Base-by-base conservation (phyloP, 2,113 vertebrate species). In the Pseudopipra pipra region DNA sequence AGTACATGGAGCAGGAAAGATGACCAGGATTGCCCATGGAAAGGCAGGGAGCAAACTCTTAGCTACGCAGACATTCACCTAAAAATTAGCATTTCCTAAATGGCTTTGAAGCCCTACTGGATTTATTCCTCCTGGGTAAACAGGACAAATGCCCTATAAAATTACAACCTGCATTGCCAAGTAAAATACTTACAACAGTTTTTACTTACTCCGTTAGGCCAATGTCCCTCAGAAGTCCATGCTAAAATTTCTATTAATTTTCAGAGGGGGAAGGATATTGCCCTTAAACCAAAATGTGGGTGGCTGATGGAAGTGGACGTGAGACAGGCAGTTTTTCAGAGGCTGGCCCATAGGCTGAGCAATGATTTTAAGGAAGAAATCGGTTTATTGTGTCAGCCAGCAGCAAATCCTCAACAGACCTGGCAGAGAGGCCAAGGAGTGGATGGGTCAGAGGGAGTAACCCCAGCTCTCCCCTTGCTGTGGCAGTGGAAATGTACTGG, bases 121-220 rank as follows among this genome's bases (percentile, higher is more conserved):
- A 93, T 87, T 92, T 85, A 89, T 82, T 91, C 66, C 86, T 89
- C 86, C 56, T 46, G 68, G 55, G 74, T 91, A 74, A 94, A 92
- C 39, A 86, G 43, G 82, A 92, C 72, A 96, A 87, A 70, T 27
- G 74, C 12, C 22, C 22, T 61, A 28, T 23, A 63, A 90, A 93
- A 90, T 35, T 25, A 43, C 2, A 5, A 33, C 72, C 65, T 41
- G 25, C 35, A 63, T 27, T 33, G 85, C 83, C 76, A 95, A 76
- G 65, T 16, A 33, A 93, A 89, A 75, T n/a, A 81, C 37, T 87
- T 37, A 11, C 24, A 76, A 16, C 13, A 24, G 76, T 24, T 92
- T 88, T 66, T 46, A 59, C 81, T 86, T 63, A 30, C 73, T 87
- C 71, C 0, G 0, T 33, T 14, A 65, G 58, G 47, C 31, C 21